Percentiles rank a stretch among this genome's conserved stretches.
phyloP scores from a whole-genome alignment of 1,140 invertebrate genomes.

The Drosophila insularis region DNA sequence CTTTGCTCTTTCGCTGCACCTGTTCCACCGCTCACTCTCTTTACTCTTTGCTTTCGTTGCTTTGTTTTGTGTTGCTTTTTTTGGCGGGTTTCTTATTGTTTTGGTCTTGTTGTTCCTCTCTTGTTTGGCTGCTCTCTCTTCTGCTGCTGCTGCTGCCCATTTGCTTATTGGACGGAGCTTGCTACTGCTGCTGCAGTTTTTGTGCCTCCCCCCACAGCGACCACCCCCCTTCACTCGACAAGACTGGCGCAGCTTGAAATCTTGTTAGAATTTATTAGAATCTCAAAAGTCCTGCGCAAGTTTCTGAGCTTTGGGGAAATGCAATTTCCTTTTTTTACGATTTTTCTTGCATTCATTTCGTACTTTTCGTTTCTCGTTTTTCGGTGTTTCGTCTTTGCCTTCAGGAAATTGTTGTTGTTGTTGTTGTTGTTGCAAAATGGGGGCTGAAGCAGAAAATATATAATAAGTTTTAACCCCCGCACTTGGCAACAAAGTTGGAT shows the following conservation, averaged over 20 bases:
- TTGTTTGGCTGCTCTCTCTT: constrained; percentile 8
- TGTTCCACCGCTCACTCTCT: constrained; percentile 30
- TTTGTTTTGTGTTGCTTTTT: constrained; percentile 23
- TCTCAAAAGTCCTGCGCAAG: constrained; percentile 78
- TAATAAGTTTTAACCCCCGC: constrained; percentile 59
- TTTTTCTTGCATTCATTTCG: constrained; percentile 63
- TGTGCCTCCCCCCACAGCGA: background rate
- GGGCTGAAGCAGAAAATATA: constrained; percentile 51
- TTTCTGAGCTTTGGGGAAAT: constrained; percentile 73
- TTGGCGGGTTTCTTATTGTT: constrained; percentile 39
- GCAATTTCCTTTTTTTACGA: constrained; percentile 78
- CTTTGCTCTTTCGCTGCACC: constrained; percentile 44
- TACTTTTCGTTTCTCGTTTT: constrained; percentile 31
- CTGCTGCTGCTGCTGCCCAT: constrained; percentile 45
- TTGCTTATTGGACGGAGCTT: constrained; percentile 65
- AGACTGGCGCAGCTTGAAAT: constrained; percentile 67
- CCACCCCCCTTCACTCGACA: background rate
- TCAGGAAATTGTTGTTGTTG: constrained; percentile 55
- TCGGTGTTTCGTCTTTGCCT: constrained; percentile 53
- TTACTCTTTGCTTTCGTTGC: background rate
- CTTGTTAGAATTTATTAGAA: constrained; percentile 81
- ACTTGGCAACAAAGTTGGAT: constrained; percentile 70
- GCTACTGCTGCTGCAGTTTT: constrained; percentile 37
- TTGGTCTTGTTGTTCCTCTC: constrained; percentile 28
- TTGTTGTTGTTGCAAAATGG: constrained; percentile 49